Evolutionary conservation across 1,140 invertebrate genomes (phyloP), one percentile per base, ranked within the genome.

Genomic region (Calosoma granatense): DNA sequence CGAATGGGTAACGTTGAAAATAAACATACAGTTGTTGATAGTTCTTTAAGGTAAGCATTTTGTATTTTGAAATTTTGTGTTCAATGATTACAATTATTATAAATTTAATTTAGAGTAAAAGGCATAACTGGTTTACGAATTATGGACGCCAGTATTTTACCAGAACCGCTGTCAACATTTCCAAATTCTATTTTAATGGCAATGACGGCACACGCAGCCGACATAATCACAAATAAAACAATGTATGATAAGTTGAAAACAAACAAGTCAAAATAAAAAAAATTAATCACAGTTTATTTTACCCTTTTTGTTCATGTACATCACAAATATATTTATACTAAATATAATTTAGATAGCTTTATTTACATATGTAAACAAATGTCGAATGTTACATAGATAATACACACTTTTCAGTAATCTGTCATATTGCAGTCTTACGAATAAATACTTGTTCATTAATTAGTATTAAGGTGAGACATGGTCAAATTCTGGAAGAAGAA

Each of bases 101-200:
- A 41, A 53, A 30, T 51, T 17, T 63, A 58, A 67, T 67, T 53
- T 58, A 88, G 86, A 60, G 82, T 89, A 0, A 76, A 74, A 61
- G 77, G 79, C 0, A 69, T 86, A 0, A 65, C 72, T 1, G 76
- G 79, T 23, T 62, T 90, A 1, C 72, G 86, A 23, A 75, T 89
- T 57, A 78, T 84, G 26, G 87, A 89, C 63, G 82, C 83, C 11
- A 88, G 86, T 63, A 73, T 88, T 9, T 62, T 90, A 23, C 87
- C 87, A 0, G 72, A 78, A 0, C 82, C 83, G 0, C 69, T 85
- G 22, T 84, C 83, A 0, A 78, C 84, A 4, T 81, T 78, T 56
- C 85, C 85, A 0, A 86, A 87, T 66, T 84, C 84, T 1, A 76
- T 82, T 1, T 68, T 87, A 3, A 70, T 83, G 0, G 81, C 79